Evolutionary conservation across 1,140 invertebrate species (phyloP), one percentile per base, ranked within the genome.

Genomic region (Chrysoperla carnea): DNA sequence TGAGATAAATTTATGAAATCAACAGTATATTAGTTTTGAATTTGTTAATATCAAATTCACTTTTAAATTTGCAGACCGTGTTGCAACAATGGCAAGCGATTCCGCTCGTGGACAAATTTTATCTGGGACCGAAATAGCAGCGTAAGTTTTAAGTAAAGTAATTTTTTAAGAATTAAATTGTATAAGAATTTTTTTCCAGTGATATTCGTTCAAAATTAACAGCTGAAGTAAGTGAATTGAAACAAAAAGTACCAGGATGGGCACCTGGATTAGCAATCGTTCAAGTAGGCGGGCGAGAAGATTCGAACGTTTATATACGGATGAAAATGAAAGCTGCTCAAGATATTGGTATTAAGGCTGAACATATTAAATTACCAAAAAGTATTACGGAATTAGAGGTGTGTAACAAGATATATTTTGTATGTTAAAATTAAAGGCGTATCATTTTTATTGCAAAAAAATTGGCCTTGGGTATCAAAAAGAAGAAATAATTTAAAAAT

Each of bases 241-340:
- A 73, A 41, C 44, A 68, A 36, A 64, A 67, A 46, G 53, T 72
- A 39, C 66, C 79, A 1, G 62, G 66, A 37, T 91, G 83, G 56
- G 54, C 60, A 43, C 87, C 89, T 0, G 76, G 79, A 3, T 64
- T 96, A 40, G 76, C 81, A 5, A 88, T 90, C 46, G 77, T 87
- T 6, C 84, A 88, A 67, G 94, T 99, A 33, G 95, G 95, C 2
- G 79, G 78, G 2, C 69, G 93, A 7, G 88, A 93, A 59, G 95
- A 99, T 65, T 98, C 94, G n/a, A 98, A 97, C 70, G 92, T 99
- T 6, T 99, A 99, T 61, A 99, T 99, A 57, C 69, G 85, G 35
- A 92, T 90, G 78, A 99, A 99, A 67, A 73, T 95, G 13, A 93
- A 89, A 62, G 84, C 88, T 6, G 92, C 93, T 1, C 72, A 65